Evolutionary conservation across 2,888 invertebrate genomes (phyloP).

Genomic region (Drosophila stalkeri): DNA sequence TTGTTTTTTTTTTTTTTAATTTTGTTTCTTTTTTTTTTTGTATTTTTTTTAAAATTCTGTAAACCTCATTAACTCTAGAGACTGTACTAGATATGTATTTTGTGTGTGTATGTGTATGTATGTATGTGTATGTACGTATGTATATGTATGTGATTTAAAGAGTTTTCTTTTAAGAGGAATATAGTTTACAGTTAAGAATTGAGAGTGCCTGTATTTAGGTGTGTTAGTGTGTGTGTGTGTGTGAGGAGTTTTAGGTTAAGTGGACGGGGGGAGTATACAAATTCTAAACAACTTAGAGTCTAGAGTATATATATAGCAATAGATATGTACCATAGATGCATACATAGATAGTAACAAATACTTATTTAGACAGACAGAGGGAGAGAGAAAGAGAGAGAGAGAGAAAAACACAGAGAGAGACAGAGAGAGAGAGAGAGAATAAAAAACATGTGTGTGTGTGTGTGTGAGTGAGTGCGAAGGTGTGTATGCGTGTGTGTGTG

Average conservation of each 20-base stretch:
- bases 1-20: background rate
- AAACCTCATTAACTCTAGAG: slow-evolving; percentile 51
- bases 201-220: slow-evolving; percentile 23
- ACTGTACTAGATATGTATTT: slow-evolving; percentile 34
- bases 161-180: slow-evolving; percentile 32
- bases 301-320: slow-evolving; percentile 41
- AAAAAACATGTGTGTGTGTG: slow-evolving; percentile 10
- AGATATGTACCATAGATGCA: slow-evolving; percentile 41
- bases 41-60: slow-evolving; percentile 7
- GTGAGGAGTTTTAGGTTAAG: background rate
- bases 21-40: background rate
- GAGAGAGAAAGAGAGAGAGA: slow-evolving; percentile 12
- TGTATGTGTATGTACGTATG: slow-evolving; percentile 10
- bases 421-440: slow-evolving; percentile 14
- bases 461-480: slow-evolving; percentile 20
- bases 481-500: slow-evolving; percentile 8
- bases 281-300: slow-evolving; percentile 62
- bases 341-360: slow-evolving; percentile 44
- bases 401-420: slow-evolving; percentile 16
- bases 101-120: slow-evolving; percentile 8
- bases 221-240: background rate
- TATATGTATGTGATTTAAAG: slow-evolving; percentile 27
- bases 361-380: slow-evolving; percentile 22
- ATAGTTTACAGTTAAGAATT: slow-evolving; percentile 54
- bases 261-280: slow-evolving; percentile 9